Evolutionary conservation across 2,888 invertebrate species (phyloP), one percentile per base, ranked within the genome.

Genomic region (Ochropleura leucogaster): DNA sequence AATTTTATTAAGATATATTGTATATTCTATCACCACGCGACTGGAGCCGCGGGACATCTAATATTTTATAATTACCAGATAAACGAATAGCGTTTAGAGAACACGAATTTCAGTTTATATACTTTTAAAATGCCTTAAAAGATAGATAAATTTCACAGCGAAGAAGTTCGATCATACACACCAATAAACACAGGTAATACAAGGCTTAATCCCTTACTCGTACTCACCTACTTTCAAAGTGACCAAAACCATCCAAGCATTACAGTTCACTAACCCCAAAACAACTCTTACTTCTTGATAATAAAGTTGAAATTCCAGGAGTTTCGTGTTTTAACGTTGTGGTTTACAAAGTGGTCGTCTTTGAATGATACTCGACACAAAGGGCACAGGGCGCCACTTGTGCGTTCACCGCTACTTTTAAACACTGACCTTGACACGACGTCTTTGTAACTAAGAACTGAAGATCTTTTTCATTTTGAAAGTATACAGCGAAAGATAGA

Each of bases 311-410:
- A 64, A 70, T 30, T 84, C 51, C 53, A 53, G 40, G 51, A 53
- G 71, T 72, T 60, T 10, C 30, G 44, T 63, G 53, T 72, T 77
- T 74, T 20, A 1, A 64, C 30, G 30, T 40, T 67, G 85, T 66
- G 83, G 75, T 85, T 77, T 46, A 60, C 46, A 70, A 84, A 80
- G 63, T 87, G 86, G 86, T 70, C 64, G 55, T 65, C 67, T 82
- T 62, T 87, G 85, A 88, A 88, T 88, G 87, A 76, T 73, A 83
- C 84, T 87, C 69, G 64, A 51, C 79, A 87, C 85, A 88, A 88
- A 88, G 86, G 85, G 85, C 66, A 67, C 71, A 88, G 86, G 85
- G 85, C 66, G 67, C 70, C 81, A 77, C 82, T 82, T 82, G 74
- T 75, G 64, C 70, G 68, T 82, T 85, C 88, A 78, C 83, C 77